Conservation (phyloP, 2,797 vertebrate genomes). For the Sebastes oblongus region DNA sequence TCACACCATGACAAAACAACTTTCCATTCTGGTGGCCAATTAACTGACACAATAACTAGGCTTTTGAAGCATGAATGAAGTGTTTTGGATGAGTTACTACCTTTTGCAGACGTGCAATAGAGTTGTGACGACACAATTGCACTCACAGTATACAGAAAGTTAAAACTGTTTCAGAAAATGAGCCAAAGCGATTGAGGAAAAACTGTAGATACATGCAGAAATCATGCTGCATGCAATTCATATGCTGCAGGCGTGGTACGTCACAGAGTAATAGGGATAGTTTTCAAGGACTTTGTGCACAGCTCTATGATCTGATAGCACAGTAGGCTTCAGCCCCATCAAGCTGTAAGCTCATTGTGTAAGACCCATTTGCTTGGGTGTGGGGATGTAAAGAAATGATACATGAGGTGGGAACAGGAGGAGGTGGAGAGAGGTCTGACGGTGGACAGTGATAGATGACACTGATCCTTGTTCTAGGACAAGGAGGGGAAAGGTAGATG, state of each 20-base stretch:
- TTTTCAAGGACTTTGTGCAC: constrained; percentile 30
- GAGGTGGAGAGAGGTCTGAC: background rate
- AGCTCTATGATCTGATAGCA: constrained; percentile 43
- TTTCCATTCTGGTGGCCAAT: too few relatives aligned
- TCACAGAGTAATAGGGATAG: background rate
- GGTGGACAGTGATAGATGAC: background rate
- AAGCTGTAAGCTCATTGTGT: constrained; percentile 40
- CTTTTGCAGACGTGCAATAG: too few relatives aligned
- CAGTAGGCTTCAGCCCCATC: constrained; percentile 2
- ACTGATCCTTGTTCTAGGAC: constrained; percentile 29
- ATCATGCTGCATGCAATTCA: background rate
- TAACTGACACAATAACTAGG: too few relatives aligned
- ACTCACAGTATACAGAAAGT: too few relatives aligned
- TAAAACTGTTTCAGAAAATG: too few relatives aligned
- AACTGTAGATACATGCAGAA: too few relatives aligned
- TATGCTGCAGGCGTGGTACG: background rate
- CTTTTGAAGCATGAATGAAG: too few relatives aligned
- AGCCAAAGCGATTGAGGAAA: too few relatives aligned
- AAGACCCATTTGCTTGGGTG: constrained; percentile 13
- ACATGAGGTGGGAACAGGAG: background rate
- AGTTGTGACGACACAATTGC: too few relatives aligned
- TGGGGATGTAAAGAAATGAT: constrained; percentile 17
- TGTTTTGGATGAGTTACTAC: too few relatives aligned
- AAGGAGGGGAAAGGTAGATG: background rate
- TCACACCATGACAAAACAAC: too few relatives aligned